Percentiles rank a stretch among this genome's conserved stretches.
Conservation (phyloP, 2,797 vertebrate species). For the Podarcis siculus region DNA sequence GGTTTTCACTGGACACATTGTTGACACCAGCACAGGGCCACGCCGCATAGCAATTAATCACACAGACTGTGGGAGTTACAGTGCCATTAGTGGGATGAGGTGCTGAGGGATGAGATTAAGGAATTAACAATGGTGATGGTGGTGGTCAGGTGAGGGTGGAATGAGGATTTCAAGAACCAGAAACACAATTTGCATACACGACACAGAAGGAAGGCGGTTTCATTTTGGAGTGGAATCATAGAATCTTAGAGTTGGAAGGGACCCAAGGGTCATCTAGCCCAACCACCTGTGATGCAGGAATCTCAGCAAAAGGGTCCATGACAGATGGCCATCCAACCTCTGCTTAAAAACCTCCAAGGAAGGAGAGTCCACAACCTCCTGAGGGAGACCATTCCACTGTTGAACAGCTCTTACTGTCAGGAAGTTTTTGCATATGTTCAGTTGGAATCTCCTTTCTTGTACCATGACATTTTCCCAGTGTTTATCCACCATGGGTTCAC, state of each 20-base stretch:
- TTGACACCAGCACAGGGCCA: conserved; percentile 8
- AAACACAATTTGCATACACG: neutral
- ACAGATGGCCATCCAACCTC: no score
- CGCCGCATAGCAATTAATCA: conserved; percentile 57
- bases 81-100: conserved; percentile 56
- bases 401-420: no score
- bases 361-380: no score
- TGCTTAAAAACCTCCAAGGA: no score
- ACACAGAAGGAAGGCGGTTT: neutral
- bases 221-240: neutral
- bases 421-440: no score
- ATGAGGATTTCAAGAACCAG: neutral
- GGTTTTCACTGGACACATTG: conserved; percentile 30
- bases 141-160: neutral
- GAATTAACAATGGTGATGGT: neutral
- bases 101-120: conserved; percentile 12
- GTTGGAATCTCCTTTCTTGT: no score
- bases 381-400: no score
- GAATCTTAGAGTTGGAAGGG: no score
- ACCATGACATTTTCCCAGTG: neutral
- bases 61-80: conserved; percentile 37
- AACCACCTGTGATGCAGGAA: no score
- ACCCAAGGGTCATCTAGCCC: no score
- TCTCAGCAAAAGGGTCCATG: no score
- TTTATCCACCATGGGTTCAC: neutral